phyloP scores from a whole-genome alignment of 2,113 vertebrate genomes.

The Apistogramma diplotaenia region DNA sequence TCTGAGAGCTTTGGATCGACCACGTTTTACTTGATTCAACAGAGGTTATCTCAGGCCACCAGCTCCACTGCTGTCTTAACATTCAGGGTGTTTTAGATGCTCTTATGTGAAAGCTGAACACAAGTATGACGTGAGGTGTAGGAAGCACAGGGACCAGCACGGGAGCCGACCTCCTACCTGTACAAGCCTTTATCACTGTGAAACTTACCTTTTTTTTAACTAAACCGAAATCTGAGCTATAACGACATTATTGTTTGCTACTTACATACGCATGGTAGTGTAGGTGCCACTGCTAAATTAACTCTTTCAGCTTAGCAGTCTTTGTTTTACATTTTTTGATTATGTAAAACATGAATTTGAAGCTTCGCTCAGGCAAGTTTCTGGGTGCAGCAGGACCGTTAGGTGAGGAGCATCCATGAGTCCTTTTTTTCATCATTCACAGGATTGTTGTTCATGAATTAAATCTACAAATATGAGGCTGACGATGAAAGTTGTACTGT shows the following conservation, averaged over 20 bases:
- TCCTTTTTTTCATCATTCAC: not conserved
- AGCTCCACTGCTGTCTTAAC: not conserved
- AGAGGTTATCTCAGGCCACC: not conserved
- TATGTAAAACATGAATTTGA: not conserved
- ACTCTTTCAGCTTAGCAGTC: not conserved
- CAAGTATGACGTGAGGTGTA: not conserved
- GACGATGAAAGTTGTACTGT: not conserved
- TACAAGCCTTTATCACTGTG: not conserved
- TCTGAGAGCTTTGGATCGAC: not conserved
- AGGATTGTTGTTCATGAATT: not conserved
- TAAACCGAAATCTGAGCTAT: too few relatives aligned
- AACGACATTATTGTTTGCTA: not conserved
- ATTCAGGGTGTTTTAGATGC: not conserved
- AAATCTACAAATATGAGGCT: not conserved
- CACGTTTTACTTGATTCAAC: not conserved
- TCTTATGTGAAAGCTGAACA: not conserved
- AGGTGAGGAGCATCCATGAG: not conserved
- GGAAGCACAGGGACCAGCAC: not conserved
- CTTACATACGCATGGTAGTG: rapidly evolving
- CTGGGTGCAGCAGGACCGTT: not conserved
- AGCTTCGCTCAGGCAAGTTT: not conserved
- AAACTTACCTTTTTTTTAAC: not conserved
- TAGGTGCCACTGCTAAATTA: not conserved
- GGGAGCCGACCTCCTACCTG: not conserved
- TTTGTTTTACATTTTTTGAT: not conserved